These are phyloP conservation scores for Sinella curviseta DNA, from an alignment of 1,140 invertebrate species.

Conservation along the genomic window DNA sequence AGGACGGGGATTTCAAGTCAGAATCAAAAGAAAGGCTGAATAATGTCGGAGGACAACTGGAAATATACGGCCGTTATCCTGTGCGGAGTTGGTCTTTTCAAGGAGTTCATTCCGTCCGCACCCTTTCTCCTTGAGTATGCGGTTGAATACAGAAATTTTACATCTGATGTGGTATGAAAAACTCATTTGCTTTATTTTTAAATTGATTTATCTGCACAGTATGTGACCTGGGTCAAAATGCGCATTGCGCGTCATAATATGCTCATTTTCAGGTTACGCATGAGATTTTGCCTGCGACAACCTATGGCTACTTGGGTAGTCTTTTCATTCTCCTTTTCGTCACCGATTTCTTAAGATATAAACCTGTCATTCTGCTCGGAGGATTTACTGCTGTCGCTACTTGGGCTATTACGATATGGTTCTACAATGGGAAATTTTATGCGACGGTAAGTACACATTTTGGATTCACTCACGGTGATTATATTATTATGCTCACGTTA, in stretches of 20 bases:
- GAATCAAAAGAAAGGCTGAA: no score
- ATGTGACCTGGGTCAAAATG: no score
- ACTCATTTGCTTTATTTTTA: not conserved
- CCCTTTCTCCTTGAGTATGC: conserved; percentile 78
- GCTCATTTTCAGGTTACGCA: conserved; percentile 64
- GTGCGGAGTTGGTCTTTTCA: conserved; percentile 75
- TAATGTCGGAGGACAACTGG: conserved; percentile 59
- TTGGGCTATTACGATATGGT: conserved; percentile 73
- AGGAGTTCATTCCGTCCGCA: conserved; percentile 79
- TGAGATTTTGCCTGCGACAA: conserved; percentile 77
- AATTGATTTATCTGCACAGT: not conserved
- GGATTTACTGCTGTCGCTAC: conserved; percentile 68
- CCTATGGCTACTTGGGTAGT: conserved; percentile 72
- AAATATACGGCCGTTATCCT: conserved; percentile 65
- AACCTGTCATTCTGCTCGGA: conserved; percentile 78
- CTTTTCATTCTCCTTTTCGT: conserved; percentile 75
- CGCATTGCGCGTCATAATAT: no score
- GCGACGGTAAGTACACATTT: conserved; percentile 36
- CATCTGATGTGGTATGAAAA: conserved; percentile 59
- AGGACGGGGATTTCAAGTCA: no score
- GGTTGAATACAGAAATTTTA: conserved; percentile 71
- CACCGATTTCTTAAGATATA: conserved; percentile 81
- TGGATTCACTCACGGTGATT: not conserved
- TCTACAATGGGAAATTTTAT: conserved; percentile 54
- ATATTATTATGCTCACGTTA: no score